Conservation (phyloP, 1,140 invertebrate species). For the Stenopsyche tienmushanensis region DNA sequence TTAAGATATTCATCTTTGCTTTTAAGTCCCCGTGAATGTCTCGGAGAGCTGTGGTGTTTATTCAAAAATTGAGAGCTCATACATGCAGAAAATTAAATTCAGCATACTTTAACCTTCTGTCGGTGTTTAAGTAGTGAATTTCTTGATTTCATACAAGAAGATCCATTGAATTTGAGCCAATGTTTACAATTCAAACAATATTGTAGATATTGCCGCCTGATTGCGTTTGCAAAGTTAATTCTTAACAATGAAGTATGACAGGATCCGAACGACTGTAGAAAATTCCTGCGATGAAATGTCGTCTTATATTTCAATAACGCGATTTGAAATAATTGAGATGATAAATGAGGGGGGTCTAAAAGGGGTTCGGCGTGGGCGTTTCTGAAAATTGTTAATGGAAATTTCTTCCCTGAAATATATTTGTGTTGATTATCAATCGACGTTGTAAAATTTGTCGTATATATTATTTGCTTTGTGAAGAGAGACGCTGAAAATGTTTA, state of each 20-base stretch:
- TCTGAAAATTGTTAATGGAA: no score
- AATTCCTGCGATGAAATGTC: no score
- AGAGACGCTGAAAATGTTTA: no score
- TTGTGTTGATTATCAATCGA: no score
- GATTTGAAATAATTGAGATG: no score
- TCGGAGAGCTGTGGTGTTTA: background rate
- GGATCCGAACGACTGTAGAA: slow-evolving; percentile 3
- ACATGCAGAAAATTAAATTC: slow-evolving; percentile 23
- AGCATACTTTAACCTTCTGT: background rate
- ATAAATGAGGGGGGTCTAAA: no score
- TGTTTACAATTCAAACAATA: slow-evolving; percentile 24
- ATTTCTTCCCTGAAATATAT: no score
- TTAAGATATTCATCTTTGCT: background rate
- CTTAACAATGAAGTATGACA: slow-evolving; percentile 11
- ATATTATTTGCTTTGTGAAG: no score
- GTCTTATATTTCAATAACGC: no score
- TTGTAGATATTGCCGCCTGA: slow-evolving; percentile 18
- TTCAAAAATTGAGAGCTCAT: slow-evolving; percentile 5
- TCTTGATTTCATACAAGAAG: slow-evolving; percentile 3
- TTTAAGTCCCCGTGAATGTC: background rate
- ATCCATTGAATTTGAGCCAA: background rate
- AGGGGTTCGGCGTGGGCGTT: no score
- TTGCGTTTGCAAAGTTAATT: slow-evolving; percentile 11
- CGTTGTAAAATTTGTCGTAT: no score
- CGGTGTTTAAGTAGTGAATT: background rate